Percentiles rank a stretch among this genome's conserved stretches.
These are phyloP conservation scores for Tryphoninae sp. DNA, from an alignment of 2,888 invertebrate genomes.

Conservation along the genomic window DNA sequence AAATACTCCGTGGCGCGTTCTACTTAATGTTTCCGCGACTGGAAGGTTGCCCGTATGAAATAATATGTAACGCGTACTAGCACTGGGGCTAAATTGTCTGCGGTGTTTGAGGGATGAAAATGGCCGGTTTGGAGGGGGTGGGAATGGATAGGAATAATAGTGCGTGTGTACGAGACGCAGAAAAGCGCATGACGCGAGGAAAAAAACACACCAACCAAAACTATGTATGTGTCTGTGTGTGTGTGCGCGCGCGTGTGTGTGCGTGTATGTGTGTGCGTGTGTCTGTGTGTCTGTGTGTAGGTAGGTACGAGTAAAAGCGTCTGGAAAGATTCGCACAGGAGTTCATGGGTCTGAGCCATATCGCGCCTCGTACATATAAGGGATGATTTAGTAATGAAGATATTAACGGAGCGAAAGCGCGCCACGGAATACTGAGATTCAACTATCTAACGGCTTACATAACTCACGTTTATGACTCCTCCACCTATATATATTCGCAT, in stretches of 20 bases:
- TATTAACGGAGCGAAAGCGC: conserved; percentile 80
- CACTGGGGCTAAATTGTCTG: conserved; percentile 29
- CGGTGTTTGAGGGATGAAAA: conserved; percentile 42
- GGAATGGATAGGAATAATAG: conserved; percentile 34
- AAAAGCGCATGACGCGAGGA: conserved; percentile 44
- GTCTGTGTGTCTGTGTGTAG: background rate
- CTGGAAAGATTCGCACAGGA: conserved; percentile 41
- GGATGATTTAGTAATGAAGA: conserved; percentile 81
- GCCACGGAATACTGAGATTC: conserved; percentile 81
- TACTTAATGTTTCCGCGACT: conserved; percentile 23
- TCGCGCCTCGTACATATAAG: conserved; percentile 56
- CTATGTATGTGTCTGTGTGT: no score
- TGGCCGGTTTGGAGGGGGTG: conserved; percentile 4
- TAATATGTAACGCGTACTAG: conserved; percentile 44
- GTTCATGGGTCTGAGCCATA: conserved; percentile 43
- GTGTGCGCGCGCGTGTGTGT: no score
- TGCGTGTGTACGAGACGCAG: conserved; percentile 53
- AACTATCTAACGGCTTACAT: conserved; percentile 80
- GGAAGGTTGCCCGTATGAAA: conserved; percentile 46
- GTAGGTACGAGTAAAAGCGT: conserved; percentile 37
- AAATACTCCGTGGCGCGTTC: background rate
- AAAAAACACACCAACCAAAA: background rate
- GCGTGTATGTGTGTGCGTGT: no score
- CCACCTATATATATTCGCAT: conserved; percentile 53
- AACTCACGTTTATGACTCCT: conserved; percentile 80